phyloP scores from a whole-genome alignment of 2,888 invertebrate genomes.

The Onchidella celtica region DNA sequence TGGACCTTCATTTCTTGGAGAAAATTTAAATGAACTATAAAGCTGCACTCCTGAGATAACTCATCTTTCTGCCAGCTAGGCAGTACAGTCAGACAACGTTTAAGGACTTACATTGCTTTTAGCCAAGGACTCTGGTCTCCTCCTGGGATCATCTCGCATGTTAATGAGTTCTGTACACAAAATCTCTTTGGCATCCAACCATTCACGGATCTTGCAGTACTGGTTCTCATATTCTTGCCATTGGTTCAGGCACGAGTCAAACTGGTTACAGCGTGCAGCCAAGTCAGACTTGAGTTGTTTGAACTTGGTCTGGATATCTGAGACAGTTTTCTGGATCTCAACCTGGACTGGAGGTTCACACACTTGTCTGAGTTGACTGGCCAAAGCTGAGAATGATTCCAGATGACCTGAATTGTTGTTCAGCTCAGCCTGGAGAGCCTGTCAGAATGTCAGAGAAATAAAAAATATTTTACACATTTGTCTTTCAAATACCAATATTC shows the following conservation, averaged over 20 bases:
- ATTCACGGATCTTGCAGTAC: conserved; percentile 61
- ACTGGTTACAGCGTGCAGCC: conserved; percentile 57
- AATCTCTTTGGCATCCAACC: conserved; percentile 71
- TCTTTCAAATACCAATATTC: background rate
- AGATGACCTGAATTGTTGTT: conserved; percentile 58
- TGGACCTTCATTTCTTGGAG: too few relatives aligned
- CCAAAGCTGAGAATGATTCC: conserved; percentile 64
- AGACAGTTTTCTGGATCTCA: conserved; percentile 66
- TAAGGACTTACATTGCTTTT: conserved; percentile 72
- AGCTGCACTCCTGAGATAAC: too few relatives aligned
- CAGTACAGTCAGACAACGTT: too few relatives aligned
- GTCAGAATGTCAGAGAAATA: conserved; percentile 15
- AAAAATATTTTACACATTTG: background rate
- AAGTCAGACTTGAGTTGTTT: conserved; percentile 61
- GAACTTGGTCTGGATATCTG: conserved; percentile 69
- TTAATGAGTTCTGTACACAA: conserved; percentile 65
- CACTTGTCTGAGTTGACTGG: conserved; percentile 64
- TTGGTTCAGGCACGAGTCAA: conserved; percentile 67
- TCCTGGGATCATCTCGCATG: conserved; percentile 59
- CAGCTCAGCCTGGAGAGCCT: conserved; percentile 65
- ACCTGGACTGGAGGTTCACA: conserved; percentile 70
- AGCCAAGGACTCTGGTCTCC: conserved; percentile 61
- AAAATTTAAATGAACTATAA: too few relatives aligned
- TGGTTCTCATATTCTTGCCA: conserved; percentile 74
- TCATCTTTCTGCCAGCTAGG: too few relatives aligned